Percentiles rank a stretch among this genome's conserved stretches.
phyloP scores from a whole-genome alignment of 2,113 vertebrate genomes.

The Herpetotheres cachinnans region DNA sequence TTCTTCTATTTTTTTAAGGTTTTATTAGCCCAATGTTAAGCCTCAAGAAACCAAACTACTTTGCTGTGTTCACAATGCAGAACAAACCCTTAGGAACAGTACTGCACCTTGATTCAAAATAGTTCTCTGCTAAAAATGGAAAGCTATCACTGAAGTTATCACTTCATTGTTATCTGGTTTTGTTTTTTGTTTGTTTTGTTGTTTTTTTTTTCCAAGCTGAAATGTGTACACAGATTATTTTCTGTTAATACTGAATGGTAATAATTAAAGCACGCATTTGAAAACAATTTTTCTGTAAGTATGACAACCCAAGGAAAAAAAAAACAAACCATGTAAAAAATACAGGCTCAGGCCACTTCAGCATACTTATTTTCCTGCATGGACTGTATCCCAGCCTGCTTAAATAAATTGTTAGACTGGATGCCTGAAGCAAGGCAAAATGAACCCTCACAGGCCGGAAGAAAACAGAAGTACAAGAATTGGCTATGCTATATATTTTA shows the following conservation, averaged over 20 bases:
- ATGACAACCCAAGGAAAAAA: not conserved
- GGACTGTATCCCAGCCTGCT: not conserved
- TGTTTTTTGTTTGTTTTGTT: not conserved
- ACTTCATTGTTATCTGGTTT: not conserved
- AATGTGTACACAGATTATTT: not conserved
- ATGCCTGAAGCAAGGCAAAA: not conserved
- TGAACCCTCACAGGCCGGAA: not conserved
- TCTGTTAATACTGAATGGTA: not conserved
- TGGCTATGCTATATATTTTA: not conserved
- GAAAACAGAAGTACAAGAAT: not conserved
- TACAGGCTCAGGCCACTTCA: not conserved
- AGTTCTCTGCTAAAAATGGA: not conserved
- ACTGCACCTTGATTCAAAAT: not conserved
- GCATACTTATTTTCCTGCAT: not conserved
- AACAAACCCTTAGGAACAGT: not conserved
- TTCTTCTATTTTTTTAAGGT: not conserved
- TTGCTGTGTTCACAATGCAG: not conserved
- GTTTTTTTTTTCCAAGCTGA: not conserved
- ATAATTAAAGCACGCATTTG: not conserved
- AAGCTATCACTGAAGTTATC: not conserved
- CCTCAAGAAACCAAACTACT: not conserved
- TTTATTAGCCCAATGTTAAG: not conserved
- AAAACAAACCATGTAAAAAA: not conserved
- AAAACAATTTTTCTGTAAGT: not conserved
- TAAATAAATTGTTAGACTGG: not conserved